Percentiles rank a stretch among this genome's conserved stretches.
phyloP scores from a whole-genome alignment of 2,113 vertebrate genomes.

The Pristiophorus japonicus region DNA sequence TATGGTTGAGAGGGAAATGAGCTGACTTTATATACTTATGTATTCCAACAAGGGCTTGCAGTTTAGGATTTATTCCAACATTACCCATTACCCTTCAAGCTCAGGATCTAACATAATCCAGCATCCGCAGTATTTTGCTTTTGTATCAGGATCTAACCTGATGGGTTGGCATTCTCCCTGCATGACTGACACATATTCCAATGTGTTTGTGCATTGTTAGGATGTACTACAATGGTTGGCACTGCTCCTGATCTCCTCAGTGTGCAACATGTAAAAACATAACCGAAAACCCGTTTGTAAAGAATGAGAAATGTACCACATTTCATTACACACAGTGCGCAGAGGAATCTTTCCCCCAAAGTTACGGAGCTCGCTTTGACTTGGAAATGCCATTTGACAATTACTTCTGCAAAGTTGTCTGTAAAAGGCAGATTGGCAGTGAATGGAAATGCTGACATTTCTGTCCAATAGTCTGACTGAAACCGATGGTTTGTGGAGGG shows the following conservation, averaged over 20 bases:
- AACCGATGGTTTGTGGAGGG: not conserved
- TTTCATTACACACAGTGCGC: not conserved
- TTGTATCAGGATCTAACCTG: not conserved
- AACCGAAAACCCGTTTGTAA: not conserved
- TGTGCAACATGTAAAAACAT: not conserved
- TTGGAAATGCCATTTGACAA: not conserved
- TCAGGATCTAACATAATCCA: not conserved
- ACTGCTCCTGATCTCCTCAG: not conserved
- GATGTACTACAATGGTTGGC: not conserved
- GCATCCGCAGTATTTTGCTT: too few relatives aligned
- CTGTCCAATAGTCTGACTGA: not conserved
- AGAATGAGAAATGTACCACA: not conserved
- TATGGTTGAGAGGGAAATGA: not conserved
- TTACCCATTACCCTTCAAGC: not conserved
- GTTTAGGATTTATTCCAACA: not conserved
- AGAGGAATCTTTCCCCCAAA: not conserved
- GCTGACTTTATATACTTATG: not conserved
- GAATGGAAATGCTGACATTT: not conserved
- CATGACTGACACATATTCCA: not conserved
- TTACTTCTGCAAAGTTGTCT: not conserved
- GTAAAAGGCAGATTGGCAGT: not conserved
- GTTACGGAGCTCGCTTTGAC: not conserved
- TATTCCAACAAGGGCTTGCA: not conserved
- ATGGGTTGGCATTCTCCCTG: not conserved
- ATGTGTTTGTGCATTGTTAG: not conserved